Conservation (phyloP, 2,888 invertebrate species). For the Lepidochitona cinerea region DNA sequence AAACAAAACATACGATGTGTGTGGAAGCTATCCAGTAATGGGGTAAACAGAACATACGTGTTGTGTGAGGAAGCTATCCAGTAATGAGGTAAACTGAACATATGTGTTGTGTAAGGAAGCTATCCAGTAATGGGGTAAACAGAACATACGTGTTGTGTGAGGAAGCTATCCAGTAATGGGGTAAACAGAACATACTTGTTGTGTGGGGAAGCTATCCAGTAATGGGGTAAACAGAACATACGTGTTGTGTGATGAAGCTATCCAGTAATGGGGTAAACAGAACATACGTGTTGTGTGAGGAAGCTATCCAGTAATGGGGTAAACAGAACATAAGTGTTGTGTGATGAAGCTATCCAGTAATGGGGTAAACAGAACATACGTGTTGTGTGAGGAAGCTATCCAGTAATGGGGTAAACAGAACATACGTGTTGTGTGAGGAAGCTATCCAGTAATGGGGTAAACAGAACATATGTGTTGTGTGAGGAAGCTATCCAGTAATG, state of each 20-base stretch:
- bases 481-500: background rate
- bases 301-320: slow-evolving; percentile 95
- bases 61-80: background rate
- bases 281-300: slow-evolving; percentile 94
- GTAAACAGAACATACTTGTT: slow-evolving; percentile 90
- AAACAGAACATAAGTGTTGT: slow-evolving; percentile 94
- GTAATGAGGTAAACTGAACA: background rate
- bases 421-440: slow-evolving; percentile 70
- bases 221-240: slow-evolving; percentile 82
- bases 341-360: slow-evolving; percentile 98
- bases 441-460: background rate
- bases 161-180: slow-evolving; percentile 92
- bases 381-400: background rate
- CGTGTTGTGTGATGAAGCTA: slow-evolving; percentile 43
- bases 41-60: background rate
- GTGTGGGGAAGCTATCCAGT: slow-evolving; percentile 98
- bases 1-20: slow-evolving; percentile 70
- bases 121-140: too few species aligned
- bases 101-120: background rate
- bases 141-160: slow-evolving; percentile 2
- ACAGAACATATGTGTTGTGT: background rate
- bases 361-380: slow-evolving; percentile 82
- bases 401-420: background rate
- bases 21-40: background rate
- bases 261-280: background rate